Base-by-base conservation (phyloP, 2,797 vertebrate species). In the Notolabrus celidotus region DNA sequence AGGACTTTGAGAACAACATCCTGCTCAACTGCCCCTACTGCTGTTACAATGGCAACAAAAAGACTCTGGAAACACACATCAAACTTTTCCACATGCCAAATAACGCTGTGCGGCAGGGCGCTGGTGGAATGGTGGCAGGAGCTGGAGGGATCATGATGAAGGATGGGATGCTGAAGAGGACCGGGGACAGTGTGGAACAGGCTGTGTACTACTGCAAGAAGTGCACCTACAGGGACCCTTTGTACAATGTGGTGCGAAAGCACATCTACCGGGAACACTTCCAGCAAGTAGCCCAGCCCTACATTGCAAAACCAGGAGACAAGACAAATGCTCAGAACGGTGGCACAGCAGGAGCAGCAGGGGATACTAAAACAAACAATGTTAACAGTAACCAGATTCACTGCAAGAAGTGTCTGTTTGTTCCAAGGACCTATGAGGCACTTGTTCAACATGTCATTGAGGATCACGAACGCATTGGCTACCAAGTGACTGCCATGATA, bases 191-290 rank as follows among this genome's bases (percentile, higher is more conserved):
- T 65, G 92, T 99, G 91, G 98, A 99, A 77, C 98, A 99, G 94
- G 97, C 98, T n/a, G 97, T 99, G 89, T 99, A 99, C 95, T 99
- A 99, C 93, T 99, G 98, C 92, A 99, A 99, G 94, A 99, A 99
- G 94, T 99, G 98, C 95, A 99, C 98, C 93, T 99, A 99, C 93
- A 95, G 97, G 88, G 98, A 99, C 93, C 98, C 98, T 86, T 94
- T 99, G 57, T 99, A 99, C 82, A 98, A 99, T 89, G 97, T 99
- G 67, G 98, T 99, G 91, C 96, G 97, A 83, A 99, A 99, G 94
- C 98, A 99, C 95, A 99, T 99, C 93, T 99, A 99, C 94, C 94
- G 97, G 93, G 98, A 99, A 97, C 98, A 99, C 94, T 99, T 99
- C 93, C 97, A 98, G 86, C 98, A 99, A 7, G 97, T 99, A 84